Percentiles rank a stretch among this genome's conserved stretches.
phyloP scores from a whole-genome alignment of 2,113 vertebrate species.

The Ceyx margarethae region DNA sequence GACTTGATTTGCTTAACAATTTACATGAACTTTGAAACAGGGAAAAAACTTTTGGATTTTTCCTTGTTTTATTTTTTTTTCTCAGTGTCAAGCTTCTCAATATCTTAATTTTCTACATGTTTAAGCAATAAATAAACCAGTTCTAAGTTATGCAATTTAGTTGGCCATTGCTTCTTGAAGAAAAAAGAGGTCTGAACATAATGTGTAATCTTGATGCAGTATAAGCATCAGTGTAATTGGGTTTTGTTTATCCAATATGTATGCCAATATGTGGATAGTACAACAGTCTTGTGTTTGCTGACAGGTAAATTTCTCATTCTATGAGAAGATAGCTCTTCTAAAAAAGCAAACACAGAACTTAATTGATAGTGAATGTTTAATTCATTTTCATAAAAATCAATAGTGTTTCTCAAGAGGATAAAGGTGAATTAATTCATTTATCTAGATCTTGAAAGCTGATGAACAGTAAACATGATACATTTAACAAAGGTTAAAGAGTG shows the following conservation, averaged over 20 bases:
- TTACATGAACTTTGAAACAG: background rate
- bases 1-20: background rate
- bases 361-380: constrained; percentile 67
- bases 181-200: constrained; percentile 27
- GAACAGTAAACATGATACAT: background rate
- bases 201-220: constrained; percentile 28
- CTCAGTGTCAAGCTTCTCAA: background rate
- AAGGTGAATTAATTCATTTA: constrained; percentile 67
- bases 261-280: constrained; percentile 27
- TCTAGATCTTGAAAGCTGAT: constrained; percentile 60
- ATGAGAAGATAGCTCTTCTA: background rate
- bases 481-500: constrained; percentile 59
- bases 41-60: rapidly evolving
- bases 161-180: constrained; percentile 4
- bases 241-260: constrained; percentile 57
- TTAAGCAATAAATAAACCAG: constrained; percentile 32
- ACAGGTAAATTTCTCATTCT: constrained; percentile 57
- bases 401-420: constrained; percentile 59
- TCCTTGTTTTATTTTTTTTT: background rate
- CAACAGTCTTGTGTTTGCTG: constrained; percentile 30
- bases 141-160: constrained; percentile 47
- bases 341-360: constrained; percentile 32
- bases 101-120: constrained; percentile 33
- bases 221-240: constrained; percentile 59
- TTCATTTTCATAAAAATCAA: constrained; percentile 72